Base-by-base conservation (phyloP, 2,888 invertebrate species). In the Tetanocera ferruginea region DNA sequence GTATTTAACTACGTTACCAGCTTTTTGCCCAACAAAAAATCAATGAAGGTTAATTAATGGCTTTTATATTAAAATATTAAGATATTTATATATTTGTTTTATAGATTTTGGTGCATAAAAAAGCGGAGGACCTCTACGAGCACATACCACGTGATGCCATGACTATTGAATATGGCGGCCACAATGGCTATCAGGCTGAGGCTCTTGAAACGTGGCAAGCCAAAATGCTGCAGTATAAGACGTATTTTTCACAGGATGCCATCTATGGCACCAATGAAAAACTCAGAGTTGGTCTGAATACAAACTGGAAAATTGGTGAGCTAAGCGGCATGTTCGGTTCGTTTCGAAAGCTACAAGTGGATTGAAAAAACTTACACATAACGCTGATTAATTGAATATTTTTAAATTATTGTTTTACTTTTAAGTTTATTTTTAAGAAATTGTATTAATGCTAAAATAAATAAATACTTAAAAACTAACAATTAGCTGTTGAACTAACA, bases 121-220 rank as follows among this genome's bases (percentile, higher is more conserved):
- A 86, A 77, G 84, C 85, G 2, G 87, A 87, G 80, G 86, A 88
- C 76, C 76, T 87, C 77, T 87, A 83, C 28, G 83, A 85, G 0
- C 84, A 86, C 66, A 76, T 88, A 31, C 85, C 86, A 8, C 78
- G 83, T 0, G 88, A 87, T 43, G 84, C 82, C 6, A 83, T 87
- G 84, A 83, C 83, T 55, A 82, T 85, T 11, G 87, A 87, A 78
- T 87, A 87, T 70, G 88, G 87, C 5, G 86, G 87, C 37, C 83
- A 80, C 72, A 87, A 87, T 76, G 87, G 87, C 62, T 84, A 86
- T 57, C 83, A 85, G 28, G 81, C 82, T 1, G 87, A 87, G 77
- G 85, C 87, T 4, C 70, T 87, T n/a, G 84, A 84, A 5, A 80
- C 82, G 6, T 86, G 85, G 86, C 83, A 82, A 0, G 28, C 80